Conservation (phyloP, 1,140 invertebrate genomes). For the Hyposmocoma kahamanoa region DNA sequence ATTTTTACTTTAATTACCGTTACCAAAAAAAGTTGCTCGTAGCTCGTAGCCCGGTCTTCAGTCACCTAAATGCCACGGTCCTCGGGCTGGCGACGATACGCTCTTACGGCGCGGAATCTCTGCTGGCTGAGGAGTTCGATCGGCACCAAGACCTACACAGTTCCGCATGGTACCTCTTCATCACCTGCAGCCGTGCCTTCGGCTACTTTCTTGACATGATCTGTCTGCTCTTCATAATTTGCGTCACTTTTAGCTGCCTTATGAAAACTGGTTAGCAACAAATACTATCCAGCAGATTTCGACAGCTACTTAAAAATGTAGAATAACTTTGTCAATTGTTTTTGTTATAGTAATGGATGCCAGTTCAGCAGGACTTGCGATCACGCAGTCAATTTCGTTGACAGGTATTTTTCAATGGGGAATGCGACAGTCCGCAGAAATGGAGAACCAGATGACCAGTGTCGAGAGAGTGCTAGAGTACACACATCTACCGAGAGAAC, state of each 20-base stretch:
- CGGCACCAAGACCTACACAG: conserved; percentile 82
- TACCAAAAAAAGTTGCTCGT: too few species aligned
- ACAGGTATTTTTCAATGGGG: conserved; percentile 90
- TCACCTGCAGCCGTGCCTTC: conserved; percentile 87
- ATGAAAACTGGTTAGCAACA: conserved; percentile 59
- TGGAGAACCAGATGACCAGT: conserved; percentile 86
- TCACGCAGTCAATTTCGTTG: conserved; percentile 87
- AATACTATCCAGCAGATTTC: neutral
- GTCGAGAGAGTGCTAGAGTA: conserved; percentile 88
- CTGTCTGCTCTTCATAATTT: conserved; percentile 80
- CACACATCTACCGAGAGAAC: conserved; percentile 70
- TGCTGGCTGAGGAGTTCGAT: conserved; percentile 79
- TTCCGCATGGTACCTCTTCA: conserved; percentile 82
- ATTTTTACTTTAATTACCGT: too few species aligned
- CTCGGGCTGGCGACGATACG: conserved; percentile 88
- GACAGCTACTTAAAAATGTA: neutral
- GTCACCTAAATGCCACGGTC: conserved; percentile 88
- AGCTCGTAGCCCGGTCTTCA: conserved; percentile 89
- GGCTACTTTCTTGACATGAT: conserved; percentile 83
- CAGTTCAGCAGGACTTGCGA: conserved; percentile 85
- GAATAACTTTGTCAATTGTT: neutral
- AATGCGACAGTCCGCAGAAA: conserved; percentile 86
- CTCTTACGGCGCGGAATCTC: conserved; percentile 79
- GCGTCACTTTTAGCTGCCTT: conserved; percentile 78
- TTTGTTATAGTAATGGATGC: conserved; percentile 48